These are phyloP conservation scores for Brachynemurus nebulosus DNA, from an alignment of 2,888 invertebrate species.

Conservation along the genomic window DNA sequence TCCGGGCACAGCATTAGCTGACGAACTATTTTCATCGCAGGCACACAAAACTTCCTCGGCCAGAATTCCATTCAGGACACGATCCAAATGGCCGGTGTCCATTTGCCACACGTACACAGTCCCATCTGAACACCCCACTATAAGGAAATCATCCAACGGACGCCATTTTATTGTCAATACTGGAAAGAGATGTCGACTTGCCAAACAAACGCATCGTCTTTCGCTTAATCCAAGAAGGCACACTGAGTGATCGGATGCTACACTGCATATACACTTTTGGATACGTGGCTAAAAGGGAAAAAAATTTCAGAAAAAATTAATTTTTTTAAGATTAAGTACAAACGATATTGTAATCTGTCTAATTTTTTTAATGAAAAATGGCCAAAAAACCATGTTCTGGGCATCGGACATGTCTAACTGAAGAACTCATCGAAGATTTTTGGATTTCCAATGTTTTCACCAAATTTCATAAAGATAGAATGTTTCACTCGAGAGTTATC, in stretches of 20 bases:
- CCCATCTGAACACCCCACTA: constrained; percentile 93
- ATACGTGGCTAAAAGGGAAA: constrained; percentile 60
- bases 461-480: too few species aligned
- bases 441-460: too few species aligned
- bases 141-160: constrained; percentile 94
- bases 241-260: constrained; percentile 95
- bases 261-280: constrained; percentile 89
- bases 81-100: constrained; percentile 96
- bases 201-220: constrained; percentile 87
- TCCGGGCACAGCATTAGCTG: constrained; percentile 36
- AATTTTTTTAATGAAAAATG: too few species aligned
- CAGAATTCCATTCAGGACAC: constrained; percentile 88
- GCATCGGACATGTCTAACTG: too few species aligned
- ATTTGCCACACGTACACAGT: constrained; percentile 99
- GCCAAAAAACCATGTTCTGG: too few species aligned
- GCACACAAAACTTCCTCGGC: constrained; percentile 93
- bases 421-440: too few species aligned
- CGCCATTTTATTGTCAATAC: constrained; percentile 93
- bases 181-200: constrained; percentile 85
- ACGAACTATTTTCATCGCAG: constrained; percentile 72
- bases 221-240: constrained; percentile 85
- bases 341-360: too few species aligned
- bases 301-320: too few species aligned
- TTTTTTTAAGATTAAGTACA: too few species aligned
- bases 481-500: too few species aligned